Evolutionary conservation across 2,113 vertebrate species (phyloP).

Genomic region (Chamaea fasciata): DNA sequence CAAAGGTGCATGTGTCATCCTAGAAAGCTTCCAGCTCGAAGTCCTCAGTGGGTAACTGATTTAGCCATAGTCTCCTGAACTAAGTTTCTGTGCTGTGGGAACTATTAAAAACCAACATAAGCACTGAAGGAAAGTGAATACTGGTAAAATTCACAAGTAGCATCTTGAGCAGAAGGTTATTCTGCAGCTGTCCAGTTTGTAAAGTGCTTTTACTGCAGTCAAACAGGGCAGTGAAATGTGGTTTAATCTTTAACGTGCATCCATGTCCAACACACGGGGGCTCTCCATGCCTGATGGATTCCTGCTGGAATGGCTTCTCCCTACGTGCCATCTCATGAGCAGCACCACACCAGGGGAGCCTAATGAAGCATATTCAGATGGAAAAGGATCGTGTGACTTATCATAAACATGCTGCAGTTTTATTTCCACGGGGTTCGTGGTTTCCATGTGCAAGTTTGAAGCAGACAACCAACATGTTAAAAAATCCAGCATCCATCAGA

Average conservation of each 20-base stretch:
- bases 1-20: neutral
- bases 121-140: conserved; percentile 19
- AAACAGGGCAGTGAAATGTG: neutral
- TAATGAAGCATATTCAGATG: conserved; percentile 31
- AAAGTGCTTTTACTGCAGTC: neutral
- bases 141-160: neutral
- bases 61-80: neutral
- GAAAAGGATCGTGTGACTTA: neutral
- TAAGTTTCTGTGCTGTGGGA: neutral
- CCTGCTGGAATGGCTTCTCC: neutral
- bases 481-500: neutral
- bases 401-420: neutral
- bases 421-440: neutral
- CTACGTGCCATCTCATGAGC: neutral
- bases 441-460: neutral
- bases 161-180: neutral
- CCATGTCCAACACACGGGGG: conserved; percentile 35
- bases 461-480: neutral
- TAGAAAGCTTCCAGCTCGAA: neutral
- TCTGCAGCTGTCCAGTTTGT: neutral
- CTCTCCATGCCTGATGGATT: conserved; percentile 14
- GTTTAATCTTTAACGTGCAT: neutral
- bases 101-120: conserved; percentile 15
- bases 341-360: conserved; percentile 17
- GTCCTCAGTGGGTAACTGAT: neutral